Base-by-base conservation (phyloP, 2,888 invertebrate species). In the Empis livida region DNA sequence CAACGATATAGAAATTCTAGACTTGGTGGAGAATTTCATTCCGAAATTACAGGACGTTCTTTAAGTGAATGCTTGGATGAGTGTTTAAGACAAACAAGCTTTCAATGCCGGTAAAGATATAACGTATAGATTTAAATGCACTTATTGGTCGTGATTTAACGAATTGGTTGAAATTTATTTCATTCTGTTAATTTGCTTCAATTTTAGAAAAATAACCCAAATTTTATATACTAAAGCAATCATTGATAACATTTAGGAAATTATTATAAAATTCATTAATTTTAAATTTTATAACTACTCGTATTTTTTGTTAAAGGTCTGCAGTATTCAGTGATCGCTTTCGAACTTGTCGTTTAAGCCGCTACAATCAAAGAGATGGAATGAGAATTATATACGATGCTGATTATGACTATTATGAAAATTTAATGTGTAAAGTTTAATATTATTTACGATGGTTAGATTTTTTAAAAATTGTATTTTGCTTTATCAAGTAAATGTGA, bases 341-440 rank as follows among this genome's bases (percentile, higher is more conserved):
- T 61, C 77, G 86, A 59, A 87, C 84, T 42, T 91, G 91, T 63
- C 76, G 89, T 35, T 75, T 91, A 54, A 88, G 88, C 62, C 77
- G 88, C 60, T 90, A 84, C 70, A 89, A 88, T 70, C 86, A 89
- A 70, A 79, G 84, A 59, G 87, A 90, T 63, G 88, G 89, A 40
- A 86, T 89, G 78, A 75, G 90, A 51, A 81, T 91, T 47, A 84
- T 90, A 54, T 90, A 90, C 63, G 91, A 92, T 65, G 87, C 88
- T 3, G 90, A 90, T 68, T 91, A 88, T 66, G 91, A 92, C 71
- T 92, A 91, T 69, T 92, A 91, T 62, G 91, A 92, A 71, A 90
- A 90, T 71, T 74, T 91, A 45, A 89, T 90, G 88, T 84, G 91
- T 90, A 74, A n/a, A 81, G 88, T 79, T 54, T 39, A 15, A 14